Conservation (phyloP, 2,888 invertebrate species). For the Lysandra coridon region DNA sequence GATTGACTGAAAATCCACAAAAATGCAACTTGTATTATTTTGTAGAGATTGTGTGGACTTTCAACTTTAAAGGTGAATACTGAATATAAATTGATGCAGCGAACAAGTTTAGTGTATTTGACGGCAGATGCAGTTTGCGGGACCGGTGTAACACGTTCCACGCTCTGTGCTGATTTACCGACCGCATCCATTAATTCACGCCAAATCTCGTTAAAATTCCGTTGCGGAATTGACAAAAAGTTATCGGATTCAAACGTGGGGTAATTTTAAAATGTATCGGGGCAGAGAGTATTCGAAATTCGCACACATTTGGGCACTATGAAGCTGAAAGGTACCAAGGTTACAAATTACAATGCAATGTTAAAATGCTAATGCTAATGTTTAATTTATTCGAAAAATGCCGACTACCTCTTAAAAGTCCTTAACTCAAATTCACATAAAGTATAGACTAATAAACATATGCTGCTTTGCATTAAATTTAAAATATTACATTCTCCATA, state of each 20-base stretch:
- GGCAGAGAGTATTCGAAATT: no score
- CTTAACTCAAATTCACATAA: no score
- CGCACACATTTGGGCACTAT: no score
- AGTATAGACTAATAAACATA: no score
- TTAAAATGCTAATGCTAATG: no score
- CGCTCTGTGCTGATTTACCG: neutral
- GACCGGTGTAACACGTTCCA: constrained; percentile 26
- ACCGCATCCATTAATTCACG: neutral
- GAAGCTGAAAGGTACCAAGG: no score
- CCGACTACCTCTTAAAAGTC: no score
- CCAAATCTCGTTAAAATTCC: constrained; percentile 10
- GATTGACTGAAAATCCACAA: neutral
- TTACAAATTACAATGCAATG: no score
- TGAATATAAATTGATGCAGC: neutral
- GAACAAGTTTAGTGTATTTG: constrained; percentile 15
- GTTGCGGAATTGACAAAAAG: neutral
- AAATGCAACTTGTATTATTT: neutral
- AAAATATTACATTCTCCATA: no score
- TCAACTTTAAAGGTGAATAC: neutral
- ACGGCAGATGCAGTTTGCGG: constrained; percentile 25
- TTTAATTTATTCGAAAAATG: no score
- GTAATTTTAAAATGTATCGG: neutral
- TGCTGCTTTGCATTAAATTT: no score
- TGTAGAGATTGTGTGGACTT: neutral
- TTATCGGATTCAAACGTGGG: neutral